A percentile compares a stretch with the other conserved stretches of the same genome.
Conservation (phyloP, 2,113 vertebrate species). For the Piprites chloris region DNA sequence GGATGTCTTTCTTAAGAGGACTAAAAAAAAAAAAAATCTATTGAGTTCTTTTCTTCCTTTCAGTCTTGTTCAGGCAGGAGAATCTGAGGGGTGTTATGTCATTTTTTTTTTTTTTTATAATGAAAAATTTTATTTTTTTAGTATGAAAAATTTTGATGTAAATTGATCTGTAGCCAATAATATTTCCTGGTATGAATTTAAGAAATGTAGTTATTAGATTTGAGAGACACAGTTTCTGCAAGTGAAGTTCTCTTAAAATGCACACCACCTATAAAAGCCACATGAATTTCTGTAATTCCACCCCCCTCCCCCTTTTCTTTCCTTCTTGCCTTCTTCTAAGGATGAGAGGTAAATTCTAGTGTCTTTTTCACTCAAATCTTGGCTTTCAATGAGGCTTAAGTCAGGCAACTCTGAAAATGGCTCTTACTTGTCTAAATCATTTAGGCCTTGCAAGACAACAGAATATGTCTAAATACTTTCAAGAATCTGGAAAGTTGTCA, state of each 20-base stretch:
- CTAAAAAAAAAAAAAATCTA: not conserved
- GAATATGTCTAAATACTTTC: not conserved
- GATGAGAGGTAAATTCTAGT: not conserved
- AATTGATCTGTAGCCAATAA: not conserved
- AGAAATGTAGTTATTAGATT: not conserved
- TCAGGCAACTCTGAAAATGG: not conserved
- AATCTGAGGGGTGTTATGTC: not conserved
- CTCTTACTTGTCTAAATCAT: not conserved
- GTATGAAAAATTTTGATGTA: not conserved
- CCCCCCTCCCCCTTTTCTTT: not conserved
- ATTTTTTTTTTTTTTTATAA: not conserved
- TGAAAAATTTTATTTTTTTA: too few relatives aligned
- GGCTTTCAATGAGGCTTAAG: not conserved
- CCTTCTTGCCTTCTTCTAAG: not conserved
- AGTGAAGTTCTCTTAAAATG: not conserved
- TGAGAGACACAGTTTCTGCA: not conserved
- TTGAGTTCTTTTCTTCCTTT: not conserved
- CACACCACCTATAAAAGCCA: not conserved
- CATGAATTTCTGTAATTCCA: not conserved
- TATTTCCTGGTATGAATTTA: not conserved
- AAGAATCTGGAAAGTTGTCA: not conserved
- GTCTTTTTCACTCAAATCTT: not conserved
- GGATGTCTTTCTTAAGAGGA: not conserved
- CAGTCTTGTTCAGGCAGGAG: not conserved
- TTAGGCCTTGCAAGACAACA: not conserved